A percentile compares a stretch with the other conserved stretches of the same genome.
Conservation (phyloP, 2,797 vertebrate genomes). For the Dicrostonyx torquatus region DNA sequence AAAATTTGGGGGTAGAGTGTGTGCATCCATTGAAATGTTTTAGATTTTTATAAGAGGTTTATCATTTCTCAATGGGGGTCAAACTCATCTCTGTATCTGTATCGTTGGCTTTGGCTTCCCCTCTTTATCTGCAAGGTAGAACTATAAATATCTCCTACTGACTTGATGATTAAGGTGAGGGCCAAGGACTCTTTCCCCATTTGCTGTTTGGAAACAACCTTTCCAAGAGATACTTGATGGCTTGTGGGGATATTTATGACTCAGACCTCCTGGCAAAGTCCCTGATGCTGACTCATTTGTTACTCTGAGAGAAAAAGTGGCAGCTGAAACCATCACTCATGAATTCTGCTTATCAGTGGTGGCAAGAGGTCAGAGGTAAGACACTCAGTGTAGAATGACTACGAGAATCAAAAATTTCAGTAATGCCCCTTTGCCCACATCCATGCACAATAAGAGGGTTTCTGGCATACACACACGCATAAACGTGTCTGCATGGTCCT, state of each 20-base stretch:
- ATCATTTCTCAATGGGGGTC: background rate
- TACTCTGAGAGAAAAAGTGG: background rate
- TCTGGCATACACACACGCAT: background rate
- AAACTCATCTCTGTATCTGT: conserved; percentile 24
- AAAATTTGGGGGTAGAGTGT: background rate
- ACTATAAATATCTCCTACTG: conserved; percentile 40
- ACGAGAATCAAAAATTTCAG: conserved; percentile 34
- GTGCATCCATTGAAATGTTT: background rate
- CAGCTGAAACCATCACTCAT: conserved; percentile 56
- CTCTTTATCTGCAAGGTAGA: conserved; percentile 39
- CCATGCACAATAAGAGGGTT: background rate
- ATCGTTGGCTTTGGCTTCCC: background rate
- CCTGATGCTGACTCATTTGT: conserved; percentile 57
- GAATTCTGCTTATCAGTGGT: conserved; percentile 32
- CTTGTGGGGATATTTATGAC: conserved; percentile 56
- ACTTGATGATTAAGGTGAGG: conserved; percentile 18
- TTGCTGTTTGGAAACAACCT: conserved; percentile 59
- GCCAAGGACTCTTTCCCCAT: conserved; percentile 49
- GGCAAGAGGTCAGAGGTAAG: conserved; percentile 61
- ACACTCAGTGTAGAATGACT: background rate
- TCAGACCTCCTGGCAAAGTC: conserved; percentile 32
- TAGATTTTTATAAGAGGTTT: conserved; percentile 20
- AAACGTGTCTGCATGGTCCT: conserved; percentile 23
- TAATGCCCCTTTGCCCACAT: background rate
- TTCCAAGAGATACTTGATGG: conserved; percentile 14